Percentiles rank a stretch among this genome's conserved stretches.
These are phyloP conservation scores for Agrenia bidenticulata DNA, from an alignment of 2,888 invertebrate species.

Conservation along the genomic window DNA sequence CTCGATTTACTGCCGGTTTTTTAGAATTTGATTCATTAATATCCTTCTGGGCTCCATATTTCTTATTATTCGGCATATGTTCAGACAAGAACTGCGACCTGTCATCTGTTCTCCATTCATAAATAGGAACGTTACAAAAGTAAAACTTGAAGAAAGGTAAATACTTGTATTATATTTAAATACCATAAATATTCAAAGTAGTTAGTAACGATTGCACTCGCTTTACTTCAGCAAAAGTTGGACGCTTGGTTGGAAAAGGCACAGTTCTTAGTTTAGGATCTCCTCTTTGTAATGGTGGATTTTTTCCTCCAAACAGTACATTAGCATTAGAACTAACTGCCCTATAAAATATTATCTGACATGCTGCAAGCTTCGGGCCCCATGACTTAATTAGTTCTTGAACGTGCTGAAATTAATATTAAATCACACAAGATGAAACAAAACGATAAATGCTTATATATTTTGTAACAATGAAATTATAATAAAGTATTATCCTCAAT, in stretches of 20 bases:
- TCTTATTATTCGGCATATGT: constrained; percentile 1
- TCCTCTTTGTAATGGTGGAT: constrained; percentile 66
- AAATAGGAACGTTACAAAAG: background rate
- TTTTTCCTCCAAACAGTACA: constrained; percentile 73
- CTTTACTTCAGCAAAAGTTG: constrained; percentile 76
- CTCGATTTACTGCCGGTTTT: constrained; percentile 60
- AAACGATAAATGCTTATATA: background rate
- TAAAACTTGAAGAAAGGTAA: background rate
- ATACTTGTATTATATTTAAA: background rate
- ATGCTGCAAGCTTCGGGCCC: constrained; percentile 66
- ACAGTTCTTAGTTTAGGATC: constrained; percentile 68
- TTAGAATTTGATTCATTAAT: constrained; percentile 13
- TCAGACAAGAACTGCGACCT: constrained; percentile 21
- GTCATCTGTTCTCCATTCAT: constrained; percentile 8
- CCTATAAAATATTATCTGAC: constrained; percentile 73
- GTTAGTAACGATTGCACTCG: constrained; percentile 71
- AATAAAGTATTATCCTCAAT: background rate
- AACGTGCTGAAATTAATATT: constrained; percentile 64
- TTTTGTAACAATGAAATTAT: background rate
- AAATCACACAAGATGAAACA: background rate
- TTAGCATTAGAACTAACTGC: constrained; percentile 74
- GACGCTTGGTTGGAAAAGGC: constrained; percentile 79
- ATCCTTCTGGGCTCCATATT: background rate
- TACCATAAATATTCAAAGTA: constrained; percentile 33
- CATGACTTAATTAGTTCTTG: constrained; percentile 70